phyloP scores from a whole-genome alignment of 2,797 vertebrate species.

The Erithacus rubecula region DNA sequence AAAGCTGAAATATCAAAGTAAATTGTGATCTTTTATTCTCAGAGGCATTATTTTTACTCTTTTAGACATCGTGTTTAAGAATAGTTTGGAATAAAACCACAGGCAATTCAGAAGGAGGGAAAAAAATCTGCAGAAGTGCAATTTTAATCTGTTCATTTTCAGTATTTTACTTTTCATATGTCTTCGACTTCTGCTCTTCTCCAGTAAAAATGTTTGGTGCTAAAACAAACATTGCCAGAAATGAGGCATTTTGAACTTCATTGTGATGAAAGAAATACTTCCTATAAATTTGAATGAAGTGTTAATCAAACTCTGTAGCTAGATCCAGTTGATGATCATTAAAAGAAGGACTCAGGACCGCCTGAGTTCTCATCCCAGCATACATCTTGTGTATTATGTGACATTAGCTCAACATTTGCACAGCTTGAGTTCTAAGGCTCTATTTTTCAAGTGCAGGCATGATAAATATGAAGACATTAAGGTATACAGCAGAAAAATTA shows the following conservation, averaged over 20 bases:
- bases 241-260: not conserved
- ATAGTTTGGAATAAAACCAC: not conserved
- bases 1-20: not conserved
- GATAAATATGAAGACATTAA: not conserved
- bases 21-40: not conserved
- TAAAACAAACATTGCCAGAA: not conserved
- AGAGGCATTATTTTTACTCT: not conserved
- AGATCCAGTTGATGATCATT: not conserved
- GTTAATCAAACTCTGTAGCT: not conserved
- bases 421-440: not conserved
- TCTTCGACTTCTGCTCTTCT: slow-evolving; percentile 8
- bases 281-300: not conserved
- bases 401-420: not conserved
- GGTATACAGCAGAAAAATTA: not conserved
- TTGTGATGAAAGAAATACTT: not conserved
- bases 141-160: not conserved
- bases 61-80: not conserved
- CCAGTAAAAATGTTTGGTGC: not conserved
- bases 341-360: not conserved
- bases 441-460: not conserved
- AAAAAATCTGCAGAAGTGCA: not conserved
- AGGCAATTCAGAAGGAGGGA: not conserved
- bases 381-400: not conserved
- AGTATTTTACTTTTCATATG: not conserved
- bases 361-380: not conserved